Evolutionary conservation across 2,888 invertebrate species (phyloP).

Genomic region (Ophion costatus): DNA sequence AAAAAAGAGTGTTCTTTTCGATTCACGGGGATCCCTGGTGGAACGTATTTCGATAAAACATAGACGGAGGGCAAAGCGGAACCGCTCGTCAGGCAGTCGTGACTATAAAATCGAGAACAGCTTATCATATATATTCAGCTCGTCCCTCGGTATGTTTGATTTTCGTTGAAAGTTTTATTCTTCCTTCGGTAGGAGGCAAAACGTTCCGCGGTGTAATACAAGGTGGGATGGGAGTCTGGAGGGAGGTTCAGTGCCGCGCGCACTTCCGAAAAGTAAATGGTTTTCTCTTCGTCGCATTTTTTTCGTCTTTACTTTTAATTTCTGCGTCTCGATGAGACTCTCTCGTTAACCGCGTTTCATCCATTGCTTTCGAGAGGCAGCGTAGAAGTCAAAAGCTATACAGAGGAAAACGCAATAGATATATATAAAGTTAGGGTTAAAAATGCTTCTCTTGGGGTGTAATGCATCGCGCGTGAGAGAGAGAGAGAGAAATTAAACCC

Average conservation of each 20-base stretch:
- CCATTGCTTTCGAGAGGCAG: conserved; percentile 24
- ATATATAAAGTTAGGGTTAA: conserved; percentile 33
- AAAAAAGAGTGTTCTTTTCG: too few relatives aligned
- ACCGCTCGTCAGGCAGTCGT: neutral
- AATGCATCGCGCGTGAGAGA: conserved; percentile 58
- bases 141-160: conserved; percentile 22
- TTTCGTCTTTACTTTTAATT: conserved; percentile 18
- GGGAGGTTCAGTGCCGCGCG: conserved; percentile 32
- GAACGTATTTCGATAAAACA: neutral
- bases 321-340: conserved; percentile 43
- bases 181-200: conserved; percentile 10
- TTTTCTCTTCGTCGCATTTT: neutral
- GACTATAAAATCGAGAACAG: conserved; percentile 19
- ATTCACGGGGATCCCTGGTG: too few relatives aligned
- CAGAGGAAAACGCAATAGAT: conserved; percentile 31
- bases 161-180: conserved; percentile 46
- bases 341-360: conserved; percentile 58
- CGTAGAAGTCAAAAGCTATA: conserved; percentile 31
- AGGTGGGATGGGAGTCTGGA: neutral
- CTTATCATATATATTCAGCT: neutral
- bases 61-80: neutral
- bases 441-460: conserved; percentile 55
- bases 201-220: neutral
- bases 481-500: conserved; percentile 71
- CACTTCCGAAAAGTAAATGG: neutral